Conservation (phyloP, 1,140 invertebrate species). For the Achroia grisella region DNA sequence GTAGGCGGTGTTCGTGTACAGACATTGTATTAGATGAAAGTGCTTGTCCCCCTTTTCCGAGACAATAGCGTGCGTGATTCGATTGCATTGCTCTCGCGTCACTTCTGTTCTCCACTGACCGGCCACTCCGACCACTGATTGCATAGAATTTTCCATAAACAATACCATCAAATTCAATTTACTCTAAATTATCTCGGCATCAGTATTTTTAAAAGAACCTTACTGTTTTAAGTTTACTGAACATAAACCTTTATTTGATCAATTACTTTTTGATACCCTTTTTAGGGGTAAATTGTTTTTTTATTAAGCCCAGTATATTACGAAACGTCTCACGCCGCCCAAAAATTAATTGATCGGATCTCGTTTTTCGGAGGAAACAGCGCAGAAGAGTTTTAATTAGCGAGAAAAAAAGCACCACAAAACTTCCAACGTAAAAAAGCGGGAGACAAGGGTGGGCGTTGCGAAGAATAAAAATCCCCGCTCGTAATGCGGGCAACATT, state of each 20-base stretch:
- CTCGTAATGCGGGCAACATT: conserved; percentile 71
- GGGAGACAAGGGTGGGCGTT: conserved; percentile 68
- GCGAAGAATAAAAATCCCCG: conserved; percentile 68
- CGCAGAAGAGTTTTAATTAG: conserved; percentile 74
- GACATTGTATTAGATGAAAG: conserved; percentile 21
- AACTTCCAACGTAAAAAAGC: conserved; percentile 68
- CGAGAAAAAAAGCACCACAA: conserved; percentile 69
- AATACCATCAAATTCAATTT: conserved; percentile 7
- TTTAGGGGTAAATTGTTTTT: conserved; percentile 47
- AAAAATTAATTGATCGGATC: conserved; percentile 73
- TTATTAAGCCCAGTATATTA: conserved; percentile 58
- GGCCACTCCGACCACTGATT: conserved; percentile 11
- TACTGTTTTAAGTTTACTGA: conserved; percentile 11
- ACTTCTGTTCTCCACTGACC: conserved; percentile 6
- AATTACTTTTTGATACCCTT: conserved; percentile 43
- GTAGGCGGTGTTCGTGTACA: conserved; percentile 7
- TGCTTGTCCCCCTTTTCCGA: conserved; percentile 14
- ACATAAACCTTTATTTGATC: conserved; percentile 34
- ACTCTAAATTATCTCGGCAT: too few species aligned
- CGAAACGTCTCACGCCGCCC: conserved; percentile 60
- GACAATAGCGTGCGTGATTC: conserved; percentile 42
- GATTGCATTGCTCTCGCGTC: conserved; percentile 5
- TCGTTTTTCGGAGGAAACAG: conserved; percentile 68
- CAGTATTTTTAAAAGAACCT: conserved; percentile 8
- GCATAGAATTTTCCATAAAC: conserved; percentile 17